Evolutionary conservation across 2,888 invertebrate species (phyloP), one percentile per base, ranked within the genome.

Genomic region (Lasioglossum figueresi): DNA sequence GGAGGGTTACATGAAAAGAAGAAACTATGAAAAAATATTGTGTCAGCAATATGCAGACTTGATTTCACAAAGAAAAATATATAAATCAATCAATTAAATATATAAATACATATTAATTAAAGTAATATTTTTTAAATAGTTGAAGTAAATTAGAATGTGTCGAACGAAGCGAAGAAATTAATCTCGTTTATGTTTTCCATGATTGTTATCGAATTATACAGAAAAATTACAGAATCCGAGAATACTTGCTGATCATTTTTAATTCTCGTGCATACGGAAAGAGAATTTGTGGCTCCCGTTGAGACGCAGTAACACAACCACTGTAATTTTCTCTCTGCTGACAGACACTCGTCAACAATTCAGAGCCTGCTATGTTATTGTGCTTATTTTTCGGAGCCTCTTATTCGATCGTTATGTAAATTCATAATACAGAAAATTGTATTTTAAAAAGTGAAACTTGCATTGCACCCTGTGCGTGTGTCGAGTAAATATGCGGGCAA

Each of bases 271-370:
- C 34, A 34, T 31, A 66, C 19, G 34, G 19, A 19, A 34, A 23
- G 66, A 66, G 66, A 66, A 34, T 63, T 63, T 63, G 66, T 31
- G 66, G 8, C 34, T 66, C 31, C 31, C 34, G 31, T 19, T 34
- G 66, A 34, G 34, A 66, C 66, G 66, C 66, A 34, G 66, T 16
- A 31, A 8, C 66, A 8, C 66, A 66, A 34, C 19, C 34, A 66
- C 66, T 66, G 31, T 66, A 66, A 66, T 66, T 66, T 66, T 66
- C 34, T 34, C 34, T 66, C 31, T n/a, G 66, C 66, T 66, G 66
- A 66, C 66, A 66, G 66, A 66, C 34, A 5, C 34, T 66, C 66
- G 19, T 66, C 48, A 48, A 48, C 43, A 48, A 73, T 48, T 73
- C 45, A 31, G 31, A 73, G 48, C 31, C 70, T 37, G 34, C 34